Conservation (phyloP, 2,888 invertebrate species). For the Tortricodes alternella region DNA sequence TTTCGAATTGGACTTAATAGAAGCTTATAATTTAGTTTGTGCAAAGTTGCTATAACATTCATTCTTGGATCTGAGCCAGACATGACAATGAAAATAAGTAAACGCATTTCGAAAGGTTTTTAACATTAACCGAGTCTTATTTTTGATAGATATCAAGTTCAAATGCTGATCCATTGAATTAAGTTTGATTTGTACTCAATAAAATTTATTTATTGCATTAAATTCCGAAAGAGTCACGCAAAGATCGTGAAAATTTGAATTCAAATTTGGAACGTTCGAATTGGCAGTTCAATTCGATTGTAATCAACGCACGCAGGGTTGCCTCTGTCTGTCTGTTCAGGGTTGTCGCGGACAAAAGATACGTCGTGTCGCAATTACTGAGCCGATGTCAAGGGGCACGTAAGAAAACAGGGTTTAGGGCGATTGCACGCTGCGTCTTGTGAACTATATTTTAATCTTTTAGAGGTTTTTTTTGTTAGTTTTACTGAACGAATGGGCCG, state of each 20-base stretch:
- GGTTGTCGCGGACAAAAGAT: slow-evolving; percentile 23
- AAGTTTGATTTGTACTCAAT: no score
- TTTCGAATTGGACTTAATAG: no score
- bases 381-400: slow-evolving; percentile 1
- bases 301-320: slow-evolving; percentile 23
- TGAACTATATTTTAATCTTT: background rate
- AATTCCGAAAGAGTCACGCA: background rate
- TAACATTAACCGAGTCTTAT: no score
- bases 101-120: no score
- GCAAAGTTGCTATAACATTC: no score
- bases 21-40: no score
- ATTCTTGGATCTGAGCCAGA: no score
- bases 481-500: no score
- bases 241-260: slow-evolving; percentile 4
- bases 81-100: no score
- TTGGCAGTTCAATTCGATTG: slow-evolving; percentile 27
- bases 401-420: background rate
- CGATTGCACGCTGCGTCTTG: background rate
- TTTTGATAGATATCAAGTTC: no score
- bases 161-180: no score
- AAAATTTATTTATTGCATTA: no score
- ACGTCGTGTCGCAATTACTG: slow-evolving; percentile 13
- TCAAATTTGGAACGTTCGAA: slow-evolving; percentile 18
- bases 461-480: background rate
- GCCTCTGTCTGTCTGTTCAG: slow-evolving; percentile 9